Evolutionary conservation across 2,888 invertebrate species (phyloP).

Genomic region (Lobophora halterata): DNA sequence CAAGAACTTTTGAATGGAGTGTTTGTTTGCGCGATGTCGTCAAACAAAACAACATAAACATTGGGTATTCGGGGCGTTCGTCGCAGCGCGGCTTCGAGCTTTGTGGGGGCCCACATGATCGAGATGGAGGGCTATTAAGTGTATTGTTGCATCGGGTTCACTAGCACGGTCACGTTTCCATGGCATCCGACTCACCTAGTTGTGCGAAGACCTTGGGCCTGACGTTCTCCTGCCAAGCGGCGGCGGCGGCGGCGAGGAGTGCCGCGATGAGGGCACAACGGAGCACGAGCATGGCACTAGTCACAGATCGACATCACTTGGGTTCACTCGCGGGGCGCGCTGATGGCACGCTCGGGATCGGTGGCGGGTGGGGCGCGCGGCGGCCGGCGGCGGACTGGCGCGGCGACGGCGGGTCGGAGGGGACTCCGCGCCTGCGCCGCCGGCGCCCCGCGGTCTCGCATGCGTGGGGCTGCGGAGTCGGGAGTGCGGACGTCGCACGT

Average conservation of each 20-base stretch:
- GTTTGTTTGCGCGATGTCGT: conserved; percentile 67
- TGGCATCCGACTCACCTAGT: conserved; percentile 86
- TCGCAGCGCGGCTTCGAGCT: conserved; percentile 41
- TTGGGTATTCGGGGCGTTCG: conserved; percentile 39
- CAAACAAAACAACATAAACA: conserved; percentile 74
- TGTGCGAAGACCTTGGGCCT: conserved; percentile 96
- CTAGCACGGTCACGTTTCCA: conserved; percentile 52
- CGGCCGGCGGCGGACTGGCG: conserved; percentile 79
- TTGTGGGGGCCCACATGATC: conserved; percentile 46
- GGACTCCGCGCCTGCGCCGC: conserved; percentile 63
- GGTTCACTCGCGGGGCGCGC: conserved; percentile 65
- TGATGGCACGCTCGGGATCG: conserved; percentile 36
- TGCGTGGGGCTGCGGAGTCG: conserved; percentile 79
- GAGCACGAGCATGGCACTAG: conserved; percentile 78
- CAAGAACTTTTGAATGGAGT: conserved; percentile 60
- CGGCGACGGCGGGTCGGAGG: conserved; percentile 74
- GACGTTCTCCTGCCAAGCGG: conserved; percentile 94
- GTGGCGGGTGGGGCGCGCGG: conserved; percentile 66
- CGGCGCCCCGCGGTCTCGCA: conserved; percentile 78
- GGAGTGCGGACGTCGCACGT: conserved; percentile 79
- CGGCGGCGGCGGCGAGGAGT: conserved; percentile 79
- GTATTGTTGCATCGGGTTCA: conserved; percentile 62
- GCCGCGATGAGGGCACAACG: conserved; percentile 76
- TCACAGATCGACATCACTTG: conserved; percentile 78
- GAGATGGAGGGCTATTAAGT: conserved; percentile 51